Base-by-base conservation (phyloP, 2,797 vertebrate species). In the Cottoperca gobio region DNA sequence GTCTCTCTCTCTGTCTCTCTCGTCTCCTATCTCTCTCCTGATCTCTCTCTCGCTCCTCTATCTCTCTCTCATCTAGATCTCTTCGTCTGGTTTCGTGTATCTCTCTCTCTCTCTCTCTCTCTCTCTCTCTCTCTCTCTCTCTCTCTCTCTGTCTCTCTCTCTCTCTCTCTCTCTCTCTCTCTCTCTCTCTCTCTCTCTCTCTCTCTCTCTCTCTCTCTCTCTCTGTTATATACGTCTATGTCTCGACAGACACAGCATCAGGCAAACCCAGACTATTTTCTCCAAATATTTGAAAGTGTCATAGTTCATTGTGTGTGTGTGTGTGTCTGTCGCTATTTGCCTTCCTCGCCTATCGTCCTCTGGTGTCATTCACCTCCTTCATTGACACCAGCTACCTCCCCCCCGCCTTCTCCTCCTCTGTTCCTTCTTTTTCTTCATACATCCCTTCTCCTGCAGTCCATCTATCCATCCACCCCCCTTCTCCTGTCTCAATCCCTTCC, bases 231-330 rank as follows among this genome's bases (percentile, higher is more conserved):
- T 37, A 24, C 4, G 5, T 26, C 17, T 7, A 12, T 24, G 40
- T 58, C 5, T 1, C 35, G 59, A 63, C 80, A 76, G 59, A 77
- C 52, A 12, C 48, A 52, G 62, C 75, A 60, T 67, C 58, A 49
- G 72, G 43, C 67, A 17, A 81, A 73, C 26, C 42, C 73, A 24
- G 59, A n/a, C 76, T 78, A 73, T 33, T 83, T 69, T 84, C 62
- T 71, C 26, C 69, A 84, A 82, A 87, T 82, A 82, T 84, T 77
- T 79, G 57, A 65, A 48, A 23, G 0, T 12, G 61, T 63, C 69
- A 79, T 37, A 77, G 42, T 39, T 67, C 57, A 64, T 76, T 73
- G 45, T 74, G 28, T 63, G 69, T 39, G 54, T 62, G 24, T 53
- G 58, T 21, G 28, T 59, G 50, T 33, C 31, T 62, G 17, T 54